These are phyloP conservation scores for Channallabes apus DNA, from an alignment of 2,797 vertebrate species.

Conservation along the genomic window DNA sequence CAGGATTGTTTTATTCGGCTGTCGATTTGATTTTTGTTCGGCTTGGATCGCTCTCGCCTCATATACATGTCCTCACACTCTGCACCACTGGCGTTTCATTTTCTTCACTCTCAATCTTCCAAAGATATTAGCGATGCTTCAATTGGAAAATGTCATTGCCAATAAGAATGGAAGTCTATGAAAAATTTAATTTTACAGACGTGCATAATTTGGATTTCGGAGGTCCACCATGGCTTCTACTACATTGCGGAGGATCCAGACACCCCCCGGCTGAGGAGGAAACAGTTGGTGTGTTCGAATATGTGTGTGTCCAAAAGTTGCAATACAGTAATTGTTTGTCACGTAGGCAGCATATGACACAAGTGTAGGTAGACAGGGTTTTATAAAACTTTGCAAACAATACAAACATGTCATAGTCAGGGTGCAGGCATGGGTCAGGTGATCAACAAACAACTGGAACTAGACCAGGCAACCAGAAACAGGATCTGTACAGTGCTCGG, in stretches of 20 bases:
- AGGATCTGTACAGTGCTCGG: too few species aligned
- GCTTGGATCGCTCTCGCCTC: background rate
- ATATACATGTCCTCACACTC: background rate
- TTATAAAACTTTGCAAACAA: too few species aligned
- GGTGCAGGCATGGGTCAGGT: too few species aligned
- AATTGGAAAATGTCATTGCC: background rate
- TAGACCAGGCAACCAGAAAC: too few species aligned
- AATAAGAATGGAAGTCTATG: background rate
- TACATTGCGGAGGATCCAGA: background rate
- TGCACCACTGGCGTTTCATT: background rate
- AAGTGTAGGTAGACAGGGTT: too few species aligned
- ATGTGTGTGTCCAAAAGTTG: background rate
- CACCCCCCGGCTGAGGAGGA: background rate
- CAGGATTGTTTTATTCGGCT: background rate
- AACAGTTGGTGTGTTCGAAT: background rate
- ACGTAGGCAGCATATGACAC: too few species aligned
- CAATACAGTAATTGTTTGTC: too few species aligned
- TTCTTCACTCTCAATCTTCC: background rate
- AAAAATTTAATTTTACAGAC: background rate
- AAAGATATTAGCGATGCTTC: background rate
- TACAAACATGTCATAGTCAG: too few species aligned
- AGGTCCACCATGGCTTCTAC: background rate
- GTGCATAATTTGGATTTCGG: background rate
- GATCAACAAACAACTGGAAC: too few species aligned
- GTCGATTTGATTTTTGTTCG: background rate